A percentile compares a stretch with the other conserved stretches of the same genome.
Conservation (phyloP, 2,113 vertebrate genomes). For the Labeo catla region DNA sequence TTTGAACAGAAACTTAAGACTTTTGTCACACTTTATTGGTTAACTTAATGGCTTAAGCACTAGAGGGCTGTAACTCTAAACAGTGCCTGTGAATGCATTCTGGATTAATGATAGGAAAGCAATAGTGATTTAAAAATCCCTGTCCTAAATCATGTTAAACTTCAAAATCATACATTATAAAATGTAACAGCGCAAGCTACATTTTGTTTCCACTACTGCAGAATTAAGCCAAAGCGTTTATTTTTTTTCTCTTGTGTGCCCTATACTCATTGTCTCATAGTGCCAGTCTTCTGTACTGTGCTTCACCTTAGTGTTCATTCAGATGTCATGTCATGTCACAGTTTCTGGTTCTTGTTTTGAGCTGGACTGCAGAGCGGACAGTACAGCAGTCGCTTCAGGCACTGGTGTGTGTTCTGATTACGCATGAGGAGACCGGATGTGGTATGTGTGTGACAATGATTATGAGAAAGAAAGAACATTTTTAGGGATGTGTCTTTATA, state of each 20-base stretch:
- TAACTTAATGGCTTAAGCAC: neutral
- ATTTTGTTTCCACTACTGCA: neutral
- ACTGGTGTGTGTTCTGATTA: neutral
- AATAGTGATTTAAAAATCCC: neutral
- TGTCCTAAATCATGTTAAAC: neutral
- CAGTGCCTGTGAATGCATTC: neutral
- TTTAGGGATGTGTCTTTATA: neutral
- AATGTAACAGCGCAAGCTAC: neutral
- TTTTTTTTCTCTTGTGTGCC: neutral
- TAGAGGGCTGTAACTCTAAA: neutral
- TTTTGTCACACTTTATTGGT: neutral
- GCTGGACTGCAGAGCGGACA: neutral
- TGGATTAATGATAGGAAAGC: neutral
- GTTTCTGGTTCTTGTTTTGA: neutral
- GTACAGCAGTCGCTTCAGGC: conserved; percentile 9
- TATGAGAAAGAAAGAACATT: neutral
- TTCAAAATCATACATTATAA: neutral
- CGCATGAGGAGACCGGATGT: neutral
- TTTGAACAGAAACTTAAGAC: neutral
- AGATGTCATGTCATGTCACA: neutral
- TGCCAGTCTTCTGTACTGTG: neutral
- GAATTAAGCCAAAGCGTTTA: neutral
- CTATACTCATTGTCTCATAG: neutral
- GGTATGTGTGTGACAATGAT: neutral
- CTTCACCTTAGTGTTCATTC: neutral